Evolutionary conservation across 1,140 invertebrate genomes (phyloP).

Genomic region (Dinoponera quadriceps): DNA sequence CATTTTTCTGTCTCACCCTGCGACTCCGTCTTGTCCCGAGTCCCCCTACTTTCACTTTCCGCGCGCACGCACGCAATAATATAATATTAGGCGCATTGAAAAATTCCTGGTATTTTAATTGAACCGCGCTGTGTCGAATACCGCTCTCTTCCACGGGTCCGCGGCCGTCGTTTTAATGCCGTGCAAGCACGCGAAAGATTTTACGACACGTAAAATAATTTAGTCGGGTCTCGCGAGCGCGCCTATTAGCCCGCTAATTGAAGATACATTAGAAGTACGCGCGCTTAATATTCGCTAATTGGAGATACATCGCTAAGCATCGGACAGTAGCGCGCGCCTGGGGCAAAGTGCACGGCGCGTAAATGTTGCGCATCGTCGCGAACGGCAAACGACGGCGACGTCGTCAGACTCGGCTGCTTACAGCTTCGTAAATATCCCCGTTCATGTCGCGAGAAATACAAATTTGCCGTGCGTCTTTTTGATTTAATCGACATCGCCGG

Average conservation of each 20-base stretch:
- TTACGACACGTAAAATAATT: conserved; percentile 49
- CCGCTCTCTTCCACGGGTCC: background rate
- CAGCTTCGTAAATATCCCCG: conserved; percentile 8
- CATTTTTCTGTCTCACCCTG: too few relatives aligned
- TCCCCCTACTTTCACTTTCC: conserved; percentile 49
- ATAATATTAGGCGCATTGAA: conserved; percentile 51
- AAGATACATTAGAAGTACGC: conserved; percentile 59
- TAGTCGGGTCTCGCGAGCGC: conserved; percentile 22
- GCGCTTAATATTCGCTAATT: conserved; percentile 61
- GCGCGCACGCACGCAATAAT: conserved; percentile 3
- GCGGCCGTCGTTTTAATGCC: conserved; percentile 29
- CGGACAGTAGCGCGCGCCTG: conserved; percentile 18
- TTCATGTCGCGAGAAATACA: background rate
- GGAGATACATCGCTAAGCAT: conserved; percentile 49
- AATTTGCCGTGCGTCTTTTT: conserved; percentile 9
- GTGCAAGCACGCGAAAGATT: conserved; percentile 22
- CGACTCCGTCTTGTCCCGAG: too few relatives aligned
- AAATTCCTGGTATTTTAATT: conserved; percentile 68
- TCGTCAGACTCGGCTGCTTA: background rate
- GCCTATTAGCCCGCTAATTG: conserved; percentile 61
- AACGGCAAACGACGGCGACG: background rate
- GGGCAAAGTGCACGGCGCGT: conserved; percentile 17
- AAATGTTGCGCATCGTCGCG: conserved; percentile 4
- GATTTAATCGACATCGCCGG: conserved; percentile 27
- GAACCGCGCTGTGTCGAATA: conserved; percentile 50